These are phyloP conservation scores for Leptodirus hochenwartii DNA, from an alignment of 2,888 invertebrate genomes.

Conservation along the genomic window DNA sequence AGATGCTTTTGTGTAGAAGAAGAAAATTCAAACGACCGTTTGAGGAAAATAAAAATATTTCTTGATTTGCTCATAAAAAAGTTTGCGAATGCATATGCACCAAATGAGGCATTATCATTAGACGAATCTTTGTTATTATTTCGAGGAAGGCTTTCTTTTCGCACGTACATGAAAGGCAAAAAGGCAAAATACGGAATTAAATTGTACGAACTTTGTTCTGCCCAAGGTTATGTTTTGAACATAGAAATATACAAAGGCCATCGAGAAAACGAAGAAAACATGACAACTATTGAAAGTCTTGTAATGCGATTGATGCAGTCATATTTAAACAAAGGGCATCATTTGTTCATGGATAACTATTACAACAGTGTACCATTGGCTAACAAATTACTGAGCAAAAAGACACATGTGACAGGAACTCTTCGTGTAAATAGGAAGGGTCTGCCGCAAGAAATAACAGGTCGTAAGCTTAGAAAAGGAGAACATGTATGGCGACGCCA, in stretches of 20 bases:
- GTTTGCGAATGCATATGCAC: constrained; percentile 11
- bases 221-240: constrained; percentile 11
- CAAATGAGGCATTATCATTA: constrained; percentile 11
- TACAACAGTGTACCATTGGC: constrained; percentile 14
- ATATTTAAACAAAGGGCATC: constrained; percentile 16
- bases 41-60: constrained; percentile 12
- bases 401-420: constrained; percentile 14
- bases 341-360: constrained; percentile 18
- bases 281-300: constrained; percentile 13
- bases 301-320: constrained; percentile 15
- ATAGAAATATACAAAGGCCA: constrained; percentile 12
- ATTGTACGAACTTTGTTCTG: constrained; percentile 12
- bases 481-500: constrained; percentile 12
- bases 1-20: constrained; percentile 10
- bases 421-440: constrained; percentile 12
- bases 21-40: constrained; percentile 10
- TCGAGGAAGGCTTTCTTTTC: constrained; percentile 12
- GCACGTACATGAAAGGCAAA: too few relatives aligned
- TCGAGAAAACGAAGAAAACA: constrained; percentile 12
- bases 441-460: constrained; percentile 12
- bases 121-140: constrained; percentile 12
- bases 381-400: constrained; percentile 12
- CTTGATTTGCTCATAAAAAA: constrained; percentile 11
- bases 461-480: constrained; percentile 12
- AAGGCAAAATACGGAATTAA: constrained; percentile 13